Percentiles rank a stretch among this genome's conserved stretches.
Conservation (phyloP, 2,797 vertebrate species). For the Thripadectes ignobilis region DNA sequence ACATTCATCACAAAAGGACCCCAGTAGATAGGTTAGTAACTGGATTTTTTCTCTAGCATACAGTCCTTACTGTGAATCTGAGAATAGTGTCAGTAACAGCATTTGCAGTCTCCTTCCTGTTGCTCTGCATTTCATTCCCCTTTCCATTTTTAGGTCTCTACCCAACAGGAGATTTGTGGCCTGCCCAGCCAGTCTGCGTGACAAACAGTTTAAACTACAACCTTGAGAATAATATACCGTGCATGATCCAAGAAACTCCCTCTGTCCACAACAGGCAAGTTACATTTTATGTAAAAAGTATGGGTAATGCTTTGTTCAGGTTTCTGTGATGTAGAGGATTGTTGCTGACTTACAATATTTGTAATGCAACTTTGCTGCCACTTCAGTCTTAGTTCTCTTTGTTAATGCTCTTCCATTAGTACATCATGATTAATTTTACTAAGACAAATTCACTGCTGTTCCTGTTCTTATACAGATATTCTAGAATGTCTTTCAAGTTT, state of each 20-base stretch:
- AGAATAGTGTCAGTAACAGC: background rate
- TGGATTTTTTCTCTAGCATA: background rate
- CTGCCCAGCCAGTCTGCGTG: slow-evolving; percentile 86
- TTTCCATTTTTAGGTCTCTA: slow-evolving; percentile 76
- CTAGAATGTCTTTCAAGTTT: background rate
- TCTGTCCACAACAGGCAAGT: slow-evolving; percentile 85
- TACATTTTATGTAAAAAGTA: background rate
- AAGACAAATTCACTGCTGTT: background rate
- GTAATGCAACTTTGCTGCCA: background rate
- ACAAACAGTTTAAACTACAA: slow-evolving; percentile 90
- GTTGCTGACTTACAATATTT: background rate
- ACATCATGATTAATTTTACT: background rate
- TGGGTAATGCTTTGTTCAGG: background rate
- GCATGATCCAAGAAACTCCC: slow-evolving; percentile 80
- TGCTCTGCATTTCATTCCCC: background rate
- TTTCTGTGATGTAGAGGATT: background rate
- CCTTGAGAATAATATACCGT: slow-evolving; percentile 81
- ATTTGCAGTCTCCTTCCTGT: background rate
- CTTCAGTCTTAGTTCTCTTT: background rate
- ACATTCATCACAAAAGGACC: background rate
- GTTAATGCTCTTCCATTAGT: background rate
- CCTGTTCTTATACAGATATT: background rate
- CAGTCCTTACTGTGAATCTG: background rate
- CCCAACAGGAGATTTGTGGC: slow-evolving; percentile 86
- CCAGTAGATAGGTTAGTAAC: background rate